phyloP scores from a whole-genome alignment of 1,140 invertebrate genomes.

The Magallana angulata region DNA sequence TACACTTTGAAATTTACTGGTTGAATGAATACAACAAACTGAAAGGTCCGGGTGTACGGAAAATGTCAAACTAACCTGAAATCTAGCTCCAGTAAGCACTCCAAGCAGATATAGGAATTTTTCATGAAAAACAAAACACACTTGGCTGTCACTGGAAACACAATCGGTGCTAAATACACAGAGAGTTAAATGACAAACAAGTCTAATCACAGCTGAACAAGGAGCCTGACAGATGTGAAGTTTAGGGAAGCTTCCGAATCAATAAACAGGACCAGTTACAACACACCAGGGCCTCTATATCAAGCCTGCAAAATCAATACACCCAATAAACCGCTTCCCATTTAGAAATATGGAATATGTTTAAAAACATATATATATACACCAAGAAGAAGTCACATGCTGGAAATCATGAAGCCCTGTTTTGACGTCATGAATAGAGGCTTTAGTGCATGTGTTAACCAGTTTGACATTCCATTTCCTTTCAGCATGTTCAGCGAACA shows the following conservation, averaged over 20 bases:
- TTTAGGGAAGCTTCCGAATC: conserved; percentile 15
- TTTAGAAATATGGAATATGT: not conserved
- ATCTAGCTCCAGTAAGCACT: too few species aligned
- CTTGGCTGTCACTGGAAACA: not conserved
- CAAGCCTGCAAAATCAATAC: conserved; percentile 1
- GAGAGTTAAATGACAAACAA: not conserved
- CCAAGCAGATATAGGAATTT: too few species aligned
- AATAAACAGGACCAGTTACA: conserved; percentile 1
- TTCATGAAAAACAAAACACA: conserved; percentile 21
- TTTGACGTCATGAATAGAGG: not conserved
- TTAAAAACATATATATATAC: too few species aligned
- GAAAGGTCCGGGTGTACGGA: too few species aligned
- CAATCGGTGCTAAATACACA: not conserved
- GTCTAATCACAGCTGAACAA: not conserved
- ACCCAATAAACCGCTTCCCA: conserved; percentile 21
- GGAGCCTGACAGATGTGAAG: conserved; percentile 6
- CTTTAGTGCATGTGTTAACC: too few species aligned
- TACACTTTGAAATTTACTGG: too few species aligned
- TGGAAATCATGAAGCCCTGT: not conserved
- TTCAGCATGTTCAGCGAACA: too few species aligned
- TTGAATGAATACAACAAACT: too few species aligned
- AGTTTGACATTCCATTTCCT: too few species aligned
- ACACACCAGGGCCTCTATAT: conserved; percentile 15
- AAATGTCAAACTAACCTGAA: too few species aligned
- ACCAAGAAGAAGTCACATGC: not conserved